Evolutionary conservation across 2,113 vertebrate species (phyloP), one percentile per base, ranked within the genome.

Genomic region (Platichthys flesus): DNA sequence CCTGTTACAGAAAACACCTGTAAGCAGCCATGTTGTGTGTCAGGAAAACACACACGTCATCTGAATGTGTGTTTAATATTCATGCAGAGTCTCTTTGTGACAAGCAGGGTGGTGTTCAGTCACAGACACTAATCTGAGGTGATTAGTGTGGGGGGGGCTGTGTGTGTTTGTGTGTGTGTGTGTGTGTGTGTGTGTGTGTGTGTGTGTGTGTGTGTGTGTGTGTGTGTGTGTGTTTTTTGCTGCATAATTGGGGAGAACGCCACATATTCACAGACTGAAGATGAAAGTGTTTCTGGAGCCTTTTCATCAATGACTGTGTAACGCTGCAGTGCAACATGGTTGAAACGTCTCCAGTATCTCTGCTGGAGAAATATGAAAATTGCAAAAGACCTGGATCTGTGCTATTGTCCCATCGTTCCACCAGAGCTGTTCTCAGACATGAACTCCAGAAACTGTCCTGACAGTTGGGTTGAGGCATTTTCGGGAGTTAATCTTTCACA

Each of bases 91-190:
- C 20, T n/a, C 51, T 54, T 21, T 21, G 51, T n/a, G 51, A 54
- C 20, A 54, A n/a, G 18, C 14, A 5, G 51, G 51, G 20, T 14
- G 20, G 70, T 26, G 55, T 76, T 66, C 57, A 71, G 66, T 69
- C 61, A 62, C 84, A 79, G 64, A 63, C 67, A 63, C 51, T 76
- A 79, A 88, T 85, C 72, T 24, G 67, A 77, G 64, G 60, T 86
- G 79, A 85, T 85, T 83, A 85, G 66, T 58, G 26, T 28, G 26
- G 26, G 26, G 26, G 26, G 26, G 26, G 26, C 26, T 28, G 26
- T 28, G 26, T 28, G 26, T 28, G 26, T 28, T 28, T 7, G 5
- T 14, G 47, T 49, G 64, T 31, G 31, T 31, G 31, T 31, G 28
- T 31, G 45, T 13, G 18, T 42, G 60, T 52, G 47, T 51, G 47